Conservation (phyloP, 2,113 vertebrate genomes). For the Halcyon malimbica region DNA sequence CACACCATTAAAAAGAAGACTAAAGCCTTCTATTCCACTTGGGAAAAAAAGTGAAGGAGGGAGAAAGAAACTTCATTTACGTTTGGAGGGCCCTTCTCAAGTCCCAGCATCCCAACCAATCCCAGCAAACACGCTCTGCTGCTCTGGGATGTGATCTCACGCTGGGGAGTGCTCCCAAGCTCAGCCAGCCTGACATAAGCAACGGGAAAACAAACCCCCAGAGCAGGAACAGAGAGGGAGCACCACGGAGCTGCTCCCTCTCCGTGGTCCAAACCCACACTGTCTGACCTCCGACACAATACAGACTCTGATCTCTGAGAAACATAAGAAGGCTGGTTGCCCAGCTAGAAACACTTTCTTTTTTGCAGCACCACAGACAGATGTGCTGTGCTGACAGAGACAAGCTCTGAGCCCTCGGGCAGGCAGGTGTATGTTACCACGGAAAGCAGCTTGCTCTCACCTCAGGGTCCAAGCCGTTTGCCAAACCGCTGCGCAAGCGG, state of each 20-base stretch:
- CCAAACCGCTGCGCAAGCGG: constrained; percentile 3
- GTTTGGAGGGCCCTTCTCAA: constrained; percentile 19
- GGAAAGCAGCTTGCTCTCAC: background rate
- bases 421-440: background rate
- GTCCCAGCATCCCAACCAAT: background rate
- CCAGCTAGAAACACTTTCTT: background rate
- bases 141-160: constrained; percentile 6
- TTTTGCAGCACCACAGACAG: background rate
- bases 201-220: background rate
- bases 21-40: background rate
- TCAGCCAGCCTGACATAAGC: background rate
- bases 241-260: background rate
- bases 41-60: background rate
- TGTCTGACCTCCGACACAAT: background rate
- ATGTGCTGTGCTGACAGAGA: background rate
- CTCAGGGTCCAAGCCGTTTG: background rate
- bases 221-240: background rate
- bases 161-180: background rate
- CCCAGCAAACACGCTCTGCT: background rate
- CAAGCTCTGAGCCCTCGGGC: background rate
- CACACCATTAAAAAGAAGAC: background rate
- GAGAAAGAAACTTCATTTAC: background rate
- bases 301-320: background rate
- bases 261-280: background rate
- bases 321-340: background rate